phyloP scores from a whole-genome alignment of 2,797 vertebrate genomes.

The Trematomus bernacchii region DNA sequence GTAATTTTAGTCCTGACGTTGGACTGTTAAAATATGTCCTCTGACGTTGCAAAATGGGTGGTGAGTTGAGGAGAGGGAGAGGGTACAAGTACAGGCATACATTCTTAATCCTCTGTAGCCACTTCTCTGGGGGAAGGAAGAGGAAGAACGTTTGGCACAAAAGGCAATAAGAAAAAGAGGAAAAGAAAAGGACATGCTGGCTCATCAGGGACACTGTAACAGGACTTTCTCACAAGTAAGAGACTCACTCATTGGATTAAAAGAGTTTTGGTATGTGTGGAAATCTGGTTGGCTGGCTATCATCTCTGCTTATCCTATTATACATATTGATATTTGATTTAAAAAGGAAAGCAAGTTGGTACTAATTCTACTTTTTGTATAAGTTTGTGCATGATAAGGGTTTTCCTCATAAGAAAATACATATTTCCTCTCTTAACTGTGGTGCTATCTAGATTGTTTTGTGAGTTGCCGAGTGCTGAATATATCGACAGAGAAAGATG shows the following conservation, averaged over 20 bases:
- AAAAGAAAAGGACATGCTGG: conserved; percentile 49
- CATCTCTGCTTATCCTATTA: neutral
- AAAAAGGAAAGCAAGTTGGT: neutral
- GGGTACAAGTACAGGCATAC: conserved; percentile 53
- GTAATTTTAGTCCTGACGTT: conserved; percentile 76
- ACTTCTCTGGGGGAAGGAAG: conserved; percentile 1
- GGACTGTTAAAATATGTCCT: conserved; percentile 57
- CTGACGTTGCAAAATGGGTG: conserved; percentile 50
- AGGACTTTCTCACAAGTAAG: conserved; percentile 70
- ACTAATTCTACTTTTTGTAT: neutral
- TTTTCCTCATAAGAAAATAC: too few relatives aligned
- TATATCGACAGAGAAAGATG: too few relatives aligned
- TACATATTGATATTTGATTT: neutral
- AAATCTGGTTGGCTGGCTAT: neutral
- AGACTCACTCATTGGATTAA: neutral
- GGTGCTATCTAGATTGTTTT: too few relatives aligned
- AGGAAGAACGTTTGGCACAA: neutral
- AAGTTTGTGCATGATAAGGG: neutral
- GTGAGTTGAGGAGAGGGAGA: conserved; percentile 25
- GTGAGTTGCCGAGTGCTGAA: too few relatives aligned
- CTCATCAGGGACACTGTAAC: conserved; percentile 40
- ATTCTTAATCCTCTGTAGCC: neutral
- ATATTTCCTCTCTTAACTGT: too few relatives aligned
- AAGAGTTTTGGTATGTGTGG: neutral
- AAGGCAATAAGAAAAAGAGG: conserved; percentile 18